phyloP scores from a whole-genome alignment of 2,797 vertebrate genomes.

The Champsocephalus esox region DNA sequence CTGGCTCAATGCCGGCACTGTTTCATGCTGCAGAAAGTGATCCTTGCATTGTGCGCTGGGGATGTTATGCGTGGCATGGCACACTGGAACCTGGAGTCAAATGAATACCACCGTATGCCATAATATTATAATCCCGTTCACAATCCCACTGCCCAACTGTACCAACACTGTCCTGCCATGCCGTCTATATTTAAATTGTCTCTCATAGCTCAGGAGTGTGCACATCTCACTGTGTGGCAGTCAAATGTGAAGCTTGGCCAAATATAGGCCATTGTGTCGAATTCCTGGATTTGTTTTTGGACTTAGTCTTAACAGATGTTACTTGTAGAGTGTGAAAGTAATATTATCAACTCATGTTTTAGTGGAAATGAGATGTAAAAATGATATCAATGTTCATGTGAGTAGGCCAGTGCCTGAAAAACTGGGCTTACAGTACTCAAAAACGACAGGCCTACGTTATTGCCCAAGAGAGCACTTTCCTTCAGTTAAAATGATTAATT shows the following conservation, averaged over 20 bases:
- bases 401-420: constrained; percentile 33
- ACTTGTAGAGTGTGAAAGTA: not conserved
- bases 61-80: constrained; percentile 73
- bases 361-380: constrained; percentile 31
- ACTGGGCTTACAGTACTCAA: constrained; percentile 14
- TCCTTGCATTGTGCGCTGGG: constrained; percentile 49
- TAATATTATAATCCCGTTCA: constrained; percentile 87
- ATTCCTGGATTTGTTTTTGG: constrained; percentile 57
- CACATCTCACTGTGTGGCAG: constrained; percentile 51
- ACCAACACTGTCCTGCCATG: constrained; percentile 79
- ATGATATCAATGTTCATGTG: not conserved
- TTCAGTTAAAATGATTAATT: constrained; percentile 67
- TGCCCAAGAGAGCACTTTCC: constrained; percentile 50
- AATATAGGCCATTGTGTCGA: constrained; percentile 60
- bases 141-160: constrained; percentile 86
- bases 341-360: constrained; percentile 11
- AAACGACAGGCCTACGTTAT: constrained; percentile 44
- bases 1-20: constrained; percentile 19
- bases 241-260: constrained; percentile 60
- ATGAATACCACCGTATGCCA: constrained; percentile 80
- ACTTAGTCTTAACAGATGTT: constrained; percentile 37
- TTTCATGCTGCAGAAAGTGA: constrained; percentile 58
- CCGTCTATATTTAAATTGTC: constrained; percentile 83
- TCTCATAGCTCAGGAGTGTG: constrained; percentile 74
- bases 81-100: constrained; percentile 64